Conservation (phyloP, 2,888 invertebrate genomes). For the Eubasilissa splendida region DNA sequence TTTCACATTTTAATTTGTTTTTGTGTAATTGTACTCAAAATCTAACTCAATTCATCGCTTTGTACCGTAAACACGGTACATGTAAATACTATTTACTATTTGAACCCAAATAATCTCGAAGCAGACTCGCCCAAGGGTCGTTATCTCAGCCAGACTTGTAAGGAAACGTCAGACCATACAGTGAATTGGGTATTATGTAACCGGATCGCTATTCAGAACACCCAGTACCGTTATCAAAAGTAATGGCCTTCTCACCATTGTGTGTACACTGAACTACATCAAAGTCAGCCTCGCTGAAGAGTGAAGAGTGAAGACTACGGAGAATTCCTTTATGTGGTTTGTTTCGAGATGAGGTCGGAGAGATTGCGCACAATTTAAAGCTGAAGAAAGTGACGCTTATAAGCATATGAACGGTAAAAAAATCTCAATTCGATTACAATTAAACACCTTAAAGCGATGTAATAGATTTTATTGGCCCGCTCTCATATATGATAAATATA, state of each 20-base stretch:
- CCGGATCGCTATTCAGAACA: neutral
- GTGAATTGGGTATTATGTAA: constrained; percentile 4
- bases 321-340: constrained; percentile 1
- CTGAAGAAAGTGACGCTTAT: constrained; percentile 7
- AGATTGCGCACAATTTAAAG: constrained; percentile 1
- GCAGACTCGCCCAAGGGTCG: neutral
- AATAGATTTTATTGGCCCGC: no score
- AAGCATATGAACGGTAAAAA: no score
- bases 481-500: no score
- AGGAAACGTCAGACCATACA: constrained; percentile 5
- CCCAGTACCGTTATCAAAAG: constrained; percentile 26
- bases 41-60: no score
- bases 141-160: neutral
- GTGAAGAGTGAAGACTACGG: neutral
- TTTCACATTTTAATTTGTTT: no score
- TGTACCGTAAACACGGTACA: no score
- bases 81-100: no score
- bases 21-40: no score
- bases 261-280: neutral
- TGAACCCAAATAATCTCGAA: no score
- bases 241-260: constrained; percentile 29
- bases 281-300: neutral
- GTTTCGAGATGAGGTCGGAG: constrained; percentile 1
- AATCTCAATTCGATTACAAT: no score
- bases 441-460: no score